These are phyloP conservation scores for Aplidium turbinatum DNA, from an alignment of 23 tunicate species.

Conservation along the genomic window DNA sequence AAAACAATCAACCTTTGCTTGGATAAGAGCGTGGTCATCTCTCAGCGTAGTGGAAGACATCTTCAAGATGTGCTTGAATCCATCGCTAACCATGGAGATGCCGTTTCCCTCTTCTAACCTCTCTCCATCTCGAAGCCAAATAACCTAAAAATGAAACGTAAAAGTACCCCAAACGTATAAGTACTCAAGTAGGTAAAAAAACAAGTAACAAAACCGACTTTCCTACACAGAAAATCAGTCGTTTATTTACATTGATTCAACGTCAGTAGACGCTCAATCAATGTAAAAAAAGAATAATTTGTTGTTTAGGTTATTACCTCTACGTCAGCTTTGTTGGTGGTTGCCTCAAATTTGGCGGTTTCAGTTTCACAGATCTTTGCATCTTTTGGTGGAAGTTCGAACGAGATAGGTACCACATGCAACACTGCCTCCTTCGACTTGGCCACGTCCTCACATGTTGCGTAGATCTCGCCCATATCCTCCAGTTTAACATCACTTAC, in stretches of 20 bases:
- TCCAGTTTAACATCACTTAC: slow-evolving; percentile 40
- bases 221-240: no score
- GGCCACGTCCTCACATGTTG: slow-evolving; percentile 53
- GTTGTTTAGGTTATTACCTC: slow-evolving; percentile 31
- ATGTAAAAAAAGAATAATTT: neutral
- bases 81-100: slow-evolving; percentile 48
- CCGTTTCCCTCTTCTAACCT: slow-evolving; percentile 9
- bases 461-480: slow-evolving; percentile 50
- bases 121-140: slow-evolving; percentile 58
- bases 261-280: neutral
- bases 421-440: slow-evolving; percentile 31
- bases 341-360: slow-evolving; percentile 68
- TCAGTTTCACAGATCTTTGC: slow-evolving; percentile 42
- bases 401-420: slow-evolving; percentile 64
- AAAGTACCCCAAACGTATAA: no score
- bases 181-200: no score
- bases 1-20: slow-evolving; percentile 52
- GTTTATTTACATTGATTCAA: no score
- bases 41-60: slow-evolving; percentile 42
- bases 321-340: slow-evolving; percentile 70
- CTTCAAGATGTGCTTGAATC: slow-evolving; percentile 36
- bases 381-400: slow-evolving; percentile 63
- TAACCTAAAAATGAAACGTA: slow-evolving; percentile 36
- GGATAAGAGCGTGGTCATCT: slow-evolving; percentile 69
- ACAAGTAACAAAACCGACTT: no score